Evolutionary conservation across 2,888 invertebrate genomes (phyloP), one percentile per base, ranked within the genome.

Genomic region (Microctonus brassicae): DNA sequence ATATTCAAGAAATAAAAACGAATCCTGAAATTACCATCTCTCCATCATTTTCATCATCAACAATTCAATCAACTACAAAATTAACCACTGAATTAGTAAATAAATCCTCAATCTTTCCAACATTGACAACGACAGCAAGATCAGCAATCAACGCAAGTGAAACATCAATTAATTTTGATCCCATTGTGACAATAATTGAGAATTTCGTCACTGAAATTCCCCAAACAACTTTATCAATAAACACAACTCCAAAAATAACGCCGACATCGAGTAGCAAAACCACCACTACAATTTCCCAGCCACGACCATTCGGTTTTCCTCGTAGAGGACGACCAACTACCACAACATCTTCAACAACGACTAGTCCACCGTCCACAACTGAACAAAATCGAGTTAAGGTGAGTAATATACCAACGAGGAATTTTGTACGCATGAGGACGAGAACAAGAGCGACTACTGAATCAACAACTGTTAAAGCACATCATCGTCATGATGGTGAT

Each of bases 301-400:
- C 90, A 75, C 86, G 90, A 83, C 90, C 90, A 24, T 90, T 90
- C 81, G 89, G 89, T 81, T 90, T 88, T 77, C 87, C 88, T 52
- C 85, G 89, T 78, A 85, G 89, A 79, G 88, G 84, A 76, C 88
- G 89, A 80, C 88, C 89, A 69, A 86, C 80, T 24, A 75, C 81
- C 68, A 76, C 79, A 22, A 70, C 82, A 62, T 57, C 68, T 73
- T 34, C 76, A 63, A 33, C 81, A 24, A 71, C 79, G 29, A 65
- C 77, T 42, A 68, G 69, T 62, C 70, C 75, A 72, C 66, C 79
- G 69, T 77, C 55, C 26, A 11, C 78, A 66, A 82, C 76, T 72
- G 84, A 83, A 69, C 77, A 82, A 61, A 72, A 81, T 69, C 81
- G 84, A 73, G 66, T 81, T 67, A 86, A 86, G 87, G 86, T 86